phyloP scores from a whole-genome alignment of 2,113 vertebrate species.

The Ictalurus furcatus region DNA sequence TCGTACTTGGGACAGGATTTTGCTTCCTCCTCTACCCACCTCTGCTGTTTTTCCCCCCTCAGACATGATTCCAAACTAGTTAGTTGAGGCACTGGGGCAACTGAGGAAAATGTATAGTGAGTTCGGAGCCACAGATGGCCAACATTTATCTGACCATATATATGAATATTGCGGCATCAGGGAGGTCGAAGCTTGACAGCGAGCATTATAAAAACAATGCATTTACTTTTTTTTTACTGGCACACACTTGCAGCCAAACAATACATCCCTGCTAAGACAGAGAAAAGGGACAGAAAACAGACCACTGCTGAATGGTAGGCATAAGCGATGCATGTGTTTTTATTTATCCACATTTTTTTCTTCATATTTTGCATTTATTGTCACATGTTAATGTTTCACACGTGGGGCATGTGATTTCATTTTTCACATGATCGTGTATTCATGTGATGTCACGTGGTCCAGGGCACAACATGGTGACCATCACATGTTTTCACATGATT shows the following conservation, averaged over 20 bases:
- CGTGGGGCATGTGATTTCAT: background rate
- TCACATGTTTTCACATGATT: background rate
- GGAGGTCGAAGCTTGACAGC: background rate
- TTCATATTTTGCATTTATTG: background rate
- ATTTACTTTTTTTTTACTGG: background rate
- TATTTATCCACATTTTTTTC: background rate
- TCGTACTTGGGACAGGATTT: background rate
- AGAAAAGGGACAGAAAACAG: background rate
- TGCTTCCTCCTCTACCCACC: background rate
- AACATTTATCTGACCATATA: background rate
- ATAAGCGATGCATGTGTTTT: background rate
- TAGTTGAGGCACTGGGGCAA: background rate
- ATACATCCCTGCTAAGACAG: background rate
- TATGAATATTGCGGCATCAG: background rate
- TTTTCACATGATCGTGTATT: background rate
- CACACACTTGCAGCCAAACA: background rate
- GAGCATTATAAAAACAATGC: background rate
- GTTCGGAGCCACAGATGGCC: background rate
- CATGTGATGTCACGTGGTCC: background rate
- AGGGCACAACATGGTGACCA: background rate
- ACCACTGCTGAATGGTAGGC: background rate
- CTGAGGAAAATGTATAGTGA: background rate
- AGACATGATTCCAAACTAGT: background rate
- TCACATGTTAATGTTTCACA: background rate
- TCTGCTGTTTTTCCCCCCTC: background rate